These are phyloP conservation scores for Tigriopus japonicus DNA, from an alignment of 1,140 invertebrate species.

Conservation along the genomic window DNA sequence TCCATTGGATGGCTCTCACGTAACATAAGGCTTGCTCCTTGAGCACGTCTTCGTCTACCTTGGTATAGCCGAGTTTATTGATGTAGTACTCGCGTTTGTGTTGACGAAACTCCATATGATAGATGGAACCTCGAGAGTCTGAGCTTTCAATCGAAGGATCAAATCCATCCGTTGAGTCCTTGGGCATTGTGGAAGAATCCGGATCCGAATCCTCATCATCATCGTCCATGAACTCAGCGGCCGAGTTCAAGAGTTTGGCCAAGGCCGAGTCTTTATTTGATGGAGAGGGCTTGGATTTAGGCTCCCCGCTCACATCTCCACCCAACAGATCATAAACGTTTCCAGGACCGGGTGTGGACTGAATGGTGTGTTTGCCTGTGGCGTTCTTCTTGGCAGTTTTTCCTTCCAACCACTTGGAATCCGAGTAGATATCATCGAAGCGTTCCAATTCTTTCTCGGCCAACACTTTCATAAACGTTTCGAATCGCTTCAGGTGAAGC, in stretches of 20 bases:
- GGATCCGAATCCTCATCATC: too few species aligned
- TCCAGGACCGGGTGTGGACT: not conserved
- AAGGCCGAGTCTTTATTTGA: not conserved
- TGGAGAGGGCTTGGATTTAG: not conserved
- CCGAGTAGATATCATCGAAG: conserved; percentile 62
- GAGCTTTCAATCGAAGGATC: conserved; percentile 17
- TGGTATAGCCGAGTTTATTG: conserved; percentile 59
- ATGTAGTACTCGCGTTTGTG: conserved; percentile 82
- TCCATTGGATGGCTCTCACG: conserved; percentile 86
- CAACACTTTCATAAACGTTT: conserved; percentile 60
- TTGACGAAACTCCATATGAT: conserved; percentile 49
- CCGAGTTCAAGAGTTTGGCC: not conserved
- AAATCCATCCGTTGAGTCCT: not conserved
- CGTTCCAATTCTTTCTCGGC: conserved; percentile 57
- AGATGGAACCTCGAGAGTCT: conserved; percentile 19
- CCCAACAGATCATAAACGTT: not conserved
- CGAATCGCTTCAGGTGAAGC: conserved; percentile 63
- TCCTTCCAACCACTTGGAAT: conserved; percentile 61
- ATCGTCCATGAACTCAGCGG: not conserved
- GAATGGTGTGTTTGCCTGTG: not conserved
- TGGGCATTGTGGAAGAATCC: not conserved
- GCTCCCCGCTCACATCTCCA: not conserved
- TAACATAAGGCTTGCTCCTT: conserved; percentile 65
- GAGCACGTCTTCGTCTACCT: conserved; percentile 51
- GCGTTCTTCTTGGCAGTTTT: conserved; percentile 34